Evolutionary conservation across 1,140 invertebrate species (phyloP).

Genomic region (Plectrocnemia conspersa): DNA sequence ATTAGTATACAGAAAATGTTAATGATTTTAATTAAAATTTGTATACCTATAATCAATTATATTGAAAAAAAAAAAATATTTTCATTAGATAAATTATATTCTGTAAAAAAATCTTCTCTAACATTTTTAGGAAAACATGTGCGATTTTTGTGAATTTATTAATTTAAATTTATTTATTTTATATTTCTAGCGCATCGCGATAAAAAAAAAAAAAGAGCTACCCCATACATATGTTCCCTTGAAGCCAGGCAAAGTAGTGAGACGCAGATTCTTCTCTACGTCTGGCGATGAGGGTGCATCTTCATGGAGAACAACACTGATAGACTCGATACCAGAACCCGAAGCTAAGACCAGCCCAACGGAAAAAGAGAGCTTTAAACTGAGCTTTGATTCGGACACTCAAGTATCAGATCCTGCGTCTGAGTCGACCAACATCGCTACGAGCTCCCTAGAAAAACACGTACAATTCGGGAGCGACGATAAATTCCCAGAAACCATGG

Average conservation of each 20-base stretch:
- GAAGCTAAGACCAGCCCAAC: background rate
- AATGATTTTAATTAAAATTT: no score
- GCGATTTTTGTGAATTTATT: no score
- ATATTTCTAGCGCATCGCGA: conserved; percentile 11
- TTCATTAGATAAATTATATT: no score
- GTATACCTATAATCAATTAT: no score
- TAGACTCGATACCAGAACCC: background rate
- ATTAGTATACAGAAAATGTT: no score
- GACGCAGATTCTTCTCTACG: background rate
- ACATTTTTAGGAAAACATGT: no score
- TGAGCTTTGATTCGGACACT: background rate
- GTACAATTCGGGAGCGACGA: conserved; percentile 9
- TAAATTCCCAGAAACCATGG: background rate
- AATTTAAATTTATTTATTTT: no score
- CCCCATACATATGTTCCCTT: conserved; percentile 2
- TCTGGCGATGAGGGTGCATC: background rate
- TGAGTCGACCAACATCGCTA: background rate
- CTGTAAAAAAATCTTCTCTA: no score
- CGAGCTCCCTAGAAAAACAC: background rate
- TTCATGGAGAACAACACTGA: background rate
- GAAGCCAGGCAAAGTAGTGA: background rate
- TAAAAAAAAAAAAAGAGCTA: background rate
- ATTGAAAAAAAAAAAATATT: no score
- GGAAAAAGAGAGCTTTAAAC: background rate
- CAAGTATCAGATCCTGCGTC: conserved; percentile 2